Base-by-base conservation (phyloP, 2,113 vertebrate species). In the Salvelinus fontinalis region DNA sequence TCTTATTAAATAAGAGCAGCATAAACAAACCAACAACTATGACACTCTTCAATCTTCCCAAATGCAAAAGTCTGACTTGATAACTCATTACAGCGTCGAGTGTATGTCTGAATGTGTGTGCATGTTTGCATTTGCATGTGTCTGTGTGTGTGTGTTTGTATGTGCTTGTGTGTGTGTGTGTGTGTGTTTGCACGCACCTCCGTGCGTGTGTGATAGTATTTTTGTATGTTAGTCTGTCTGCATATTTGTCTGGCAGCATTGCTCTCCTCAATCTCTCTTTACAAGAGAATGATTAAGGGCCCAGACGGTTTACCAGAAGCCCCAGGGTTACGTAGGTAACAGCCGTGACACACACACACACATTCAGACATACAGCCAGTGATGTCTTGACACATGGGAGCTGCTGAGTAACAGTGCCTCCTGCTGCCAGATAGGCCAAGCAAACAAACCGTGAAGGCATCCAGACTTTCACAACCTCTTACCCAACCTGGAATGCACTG, bases 221-320 rank as follows among this genome's bases (percentile, higher is more conserved):
- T 39, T 8, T 39, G 60, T 65, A 39, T 64, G 70, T 48, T 14
- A 12, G 65, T 83, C 31, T 11, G 71, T n/a, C 67, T 66, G 66
- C 22, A 76, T 81, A 80, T 81, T 24, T 81, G 31, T 75, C 82
- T 88, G 84, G 79, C 83, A 80, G 20, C 16, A 1, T 66, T 9
- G 31, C 5, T 3, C 6, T 26, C 79, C 71, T 78, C 66, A 77
- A 80, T 75, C 70, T 81, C 74, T 87, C 59, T 86, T 91, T 90
- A 85, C 87, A 74, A 85, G 83, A 86, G 74, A 39, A 79, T 84
- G 86, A 91, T 81, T 79, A 86, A 67, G 24, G 79, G 60, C 18
- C 78, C 80, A 84, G 79, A 79, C 60, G 9, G 76, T 85, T 93
- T 94, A 91, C 91, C 91, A 92, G 92, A 92, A 93, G 83, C 75